These are phyloP conservation scores for Drosophila orosa DNA, from an alignment of 1,140 invertebrate genomes.

Conservation along the genomic window DNA sequence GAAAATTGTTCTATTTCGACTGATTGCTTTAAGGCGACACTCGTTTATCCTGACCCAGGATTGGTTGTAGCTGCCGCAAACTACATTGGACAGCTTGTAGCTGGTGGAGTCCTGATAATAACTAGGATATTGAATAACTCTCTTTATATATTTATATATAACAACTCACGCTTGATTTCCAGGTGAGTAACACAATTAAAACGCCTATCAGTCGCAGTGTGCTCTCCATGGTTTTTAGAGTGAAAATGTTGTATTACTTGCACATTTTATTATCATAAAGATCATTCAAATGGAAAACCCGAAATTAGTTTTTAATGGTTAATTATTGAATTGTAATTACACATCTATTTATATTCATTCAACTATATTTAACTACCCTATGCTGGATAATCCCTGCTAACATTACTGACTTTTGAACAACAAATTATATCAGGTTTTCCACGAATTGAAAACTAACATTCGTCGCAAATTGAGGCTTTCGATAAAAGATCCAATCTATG, in stretches of 20 bases:
- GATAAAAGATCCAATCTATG: constrained; percentile 1
- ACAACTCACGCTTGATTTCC: constrained; percentile 2
- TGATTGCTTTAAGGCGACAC: constrained; percentile 20
- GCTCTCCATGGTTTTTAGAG: background rate
- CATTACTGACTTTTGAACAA: background rate
- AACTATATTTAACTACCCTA: too few relatives aligned
- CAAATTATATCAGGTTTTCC: background rate
- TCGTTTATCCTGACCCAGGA: constrained; percentile 23
- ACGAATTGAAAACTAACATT: constrained; percentile 5
- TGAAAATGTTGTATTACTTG: background rate
- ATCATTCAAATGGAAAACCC: background rate
- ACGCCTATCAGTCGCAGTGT: background rate
- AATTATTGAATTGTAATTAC: background rate
- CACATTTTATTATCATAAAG: background rate
- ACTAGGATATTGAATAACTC: background rate
- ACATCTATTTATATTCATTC: background rate
- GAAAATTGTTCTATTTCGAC: constrained; percentile 7
- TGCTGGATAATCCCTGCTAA: background rate
- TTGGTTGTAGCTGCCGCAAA: constrained; percentile 16
- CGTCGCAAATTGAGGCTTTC: background rate
- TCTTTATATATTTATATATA: background rate
- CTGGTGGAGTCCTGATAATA: constrained; percentile 2
- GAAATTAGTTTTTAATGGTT: background rate
- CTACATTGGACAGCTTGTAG: constrained; percentile 15
- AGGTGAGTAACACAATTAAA: background rate